phyloP scores from a whole-genome alignment of 2,113 vertebrate species.

The Alectura lathami region DNA sequence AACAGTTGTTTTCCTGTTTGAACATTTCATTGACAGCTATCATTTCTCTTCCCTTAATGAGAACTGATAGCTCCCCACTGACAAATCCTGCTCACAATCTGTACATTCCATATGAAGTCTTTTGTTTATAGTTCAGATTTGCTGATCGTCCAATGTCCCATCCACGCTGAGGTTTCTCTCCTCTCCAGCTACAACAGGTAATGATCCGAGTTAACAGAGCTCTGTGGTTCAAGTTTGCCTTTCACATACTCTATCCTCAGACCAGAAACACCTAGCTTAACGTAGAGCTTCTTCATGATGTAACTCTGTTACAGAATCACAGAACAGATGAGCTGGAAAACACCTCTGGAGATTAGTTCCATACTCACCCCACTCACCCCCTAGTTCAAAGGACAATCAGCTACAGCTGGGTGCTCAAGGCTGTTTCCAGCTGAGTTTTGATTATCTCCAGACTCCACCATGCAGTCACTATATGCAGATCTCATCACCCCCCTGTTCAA shows the following conservation, averaged over 20 bases:
- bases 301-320: neutral
- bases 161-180: neutral
- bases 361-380: accelerated
- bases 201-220: neutral
- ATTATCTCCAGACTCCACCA: neutral
- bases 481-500: neutral
- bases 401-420: neutral
- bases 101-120: neutral
- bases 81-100: constrained; percentile 21
- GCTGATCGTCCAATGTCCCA: neutral
- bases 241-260: neutral
- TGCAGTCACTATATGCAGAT: neutral
- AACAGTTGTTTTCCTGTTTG: neutral
- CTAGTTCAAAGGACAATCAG: neutral
- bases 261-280: neutral
- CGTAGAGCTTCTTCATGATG: neutral
- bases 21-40: neutral
- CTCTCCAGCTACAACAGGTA: neutral
- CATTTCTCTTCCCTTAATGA: neutral
- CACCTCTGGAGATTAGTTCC: neutral
- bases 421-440: neutral
- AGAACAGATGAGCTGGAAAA: neutral
- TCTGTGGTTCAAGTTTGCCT: neutral
- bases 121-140: neutral
- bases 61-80: neutral